A percentile compares a stretch with the other conserved stretches of the same genome.
phyloP scores from a whole-genome alignment of 2,797 vertebrate genomes.

The Sebastes itinus region DNA sequence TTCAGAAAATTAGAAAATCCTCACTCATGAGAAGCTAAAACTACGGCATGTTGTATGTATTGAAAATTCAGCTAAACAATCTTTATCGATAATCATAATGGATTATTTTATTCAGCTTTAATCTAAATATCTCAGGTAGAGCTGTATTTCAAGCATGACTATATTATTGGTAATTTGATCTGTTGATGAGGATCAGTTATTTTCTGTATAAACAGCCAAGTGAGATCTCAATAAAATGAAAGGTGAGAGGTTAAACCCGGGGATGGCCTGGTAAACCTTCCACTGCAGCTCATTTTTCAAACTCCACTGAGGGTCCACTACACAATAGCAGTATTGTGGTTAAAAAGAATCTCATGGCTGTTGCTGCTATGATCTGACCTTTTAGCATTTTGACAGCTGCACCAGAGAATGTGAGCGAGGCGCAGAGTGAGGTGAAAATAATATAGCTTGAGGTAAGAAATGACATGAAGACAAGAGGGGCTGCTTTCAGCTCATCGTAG shows the following conservation, averaged over 20 bases:
- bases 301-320: neutral
- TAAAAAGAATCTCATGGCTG: constrained; percentile 13
- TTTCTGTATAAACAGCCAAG: constrained; percentile 20
- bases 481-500: neutral
- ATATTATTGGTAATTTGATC: neutral
- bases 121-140: neutral
- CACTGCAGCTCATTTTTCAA: constrained; percentile 41
- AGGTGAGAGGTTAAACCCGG: constrained; percentile 38
- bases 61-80: neutral
- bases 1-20: neutral
- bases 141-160: neutral
- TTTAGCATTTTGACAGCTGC: constrained; percentile 48
- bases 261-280: constrained; percentile 17
- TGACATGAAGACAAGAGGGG: neutral
- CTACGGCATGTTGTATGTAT: neutral
- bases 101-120: neutral
- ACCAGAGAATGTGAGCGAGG: constrained; percentile 16
- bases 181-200: neutral
- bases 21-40: neutral
- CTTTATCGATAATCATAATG: neutral
- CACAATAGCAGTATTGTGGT: constrained; percentile 35
- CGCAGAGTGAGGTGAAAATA: neutral
- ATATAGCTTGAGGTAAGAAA: constrained; percentile 26
- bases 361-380: constrained; percentile 18
- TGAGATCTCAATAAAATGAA: constrained; percentile 24